phyloP scores from a whole-genome alignment of 23 tunicate species.

The Oikopleura dioica region DNA sequence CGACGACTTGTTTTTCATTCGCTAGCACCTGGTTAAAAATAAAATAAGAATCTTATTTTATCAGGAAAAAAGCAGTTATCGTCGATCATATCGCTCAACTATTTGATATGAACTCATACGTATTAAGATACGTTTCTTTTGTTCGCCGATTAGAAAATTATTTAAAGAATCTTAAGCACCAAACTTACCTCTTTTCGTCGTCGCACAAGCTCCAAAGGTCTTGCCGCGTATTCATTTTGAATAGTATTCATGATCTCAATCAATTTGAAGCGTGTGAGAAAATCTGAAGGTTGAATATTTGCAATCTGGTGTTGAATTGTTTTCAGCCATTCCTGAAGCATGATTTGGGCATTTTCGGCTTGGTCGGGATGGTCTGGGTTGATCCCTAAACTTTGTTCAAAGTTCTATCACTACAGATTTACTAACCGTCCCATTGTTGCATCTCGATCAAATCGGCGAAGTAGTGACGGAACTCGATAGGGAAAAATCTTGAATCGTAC shows the following conservation, averaged over 20 bases:
- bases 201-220: not conserved
- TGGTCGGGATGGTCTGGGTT: not conserved
- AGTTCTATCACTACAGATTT: too few relatives aligned
- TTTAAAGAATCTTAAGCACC: too few relatives aligned
- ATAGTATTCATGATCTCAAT: not conserved
- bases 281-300: not conserved
- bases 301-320: not conserved
- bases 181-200: too few relatives aligned
- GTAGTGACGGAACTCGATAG: slow-evolving; percentile 8
- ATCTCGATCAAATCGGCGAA: not conserved
- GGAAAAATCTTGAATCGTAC: not conserved
- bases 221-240: not conserved
- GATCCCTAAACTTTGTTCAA: too few relatives aligned
- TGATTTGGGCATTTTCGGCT: not conserved
- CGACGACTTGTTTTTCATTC: too few relatives aligned
- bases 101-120: not conserved
- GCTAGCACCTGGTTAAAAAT: not conserved
- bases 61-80: not conserved
- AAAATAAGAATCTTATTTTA: not conserved
- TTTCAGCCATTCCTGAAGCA: not conserved
- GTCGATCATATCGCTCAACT: not conserved
- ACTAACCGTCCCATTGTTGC: not conserved
- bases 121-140: too few relatives aligned
- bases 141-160: not conserved
- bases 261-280: not conserved